Base-by-base conservation (phyloP, 2,797 vertebrate species). In the Octomys mimax region DNA sequence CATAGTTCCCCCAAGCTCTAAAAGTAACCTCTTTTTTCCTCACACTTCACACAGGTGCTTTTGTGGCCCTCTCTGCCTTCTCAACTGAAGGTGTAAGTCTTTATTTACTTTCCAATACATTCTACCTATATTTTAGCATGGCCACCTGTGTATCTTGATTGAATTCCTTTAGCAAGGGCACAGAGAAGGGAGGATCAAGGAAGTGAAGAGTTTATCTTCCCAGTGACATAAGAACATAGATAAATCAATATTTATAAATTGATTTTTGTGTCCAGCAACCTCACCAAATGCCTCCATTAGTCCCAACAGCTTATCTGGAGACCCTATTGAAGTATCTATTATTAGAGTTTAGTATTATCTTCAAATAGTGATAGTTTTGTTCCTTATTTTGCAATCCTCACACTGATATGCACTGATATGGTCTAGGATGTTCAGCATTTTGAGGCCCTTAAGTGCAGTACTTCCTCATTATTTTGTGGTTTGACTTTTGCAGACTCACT, bases 261-360 rank as follows among this genome's bases (percentile, higher is more conserved):
- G 66, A 13, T 49, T 89, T 94, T 90, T 92, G 28, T 92, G 71
- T 81, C 66, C 42, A 81, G 39, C 19, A 93, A 77, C 21, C 77
- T 92, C 81, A 77, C 14, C 28, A 62, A 61, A 87, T 22, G 42
- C 36, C 64, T 54, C 46, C 36, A 12, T 68, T 82, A 87, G 28
- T 68, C 92, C 70, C 36, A 62, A 70, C 21, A 92, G 46, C 33
- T 90, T 64, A 57, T 39, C 66, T 71, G 26, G 28, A 83, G 66
- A 52, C 6, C 49, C 61, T 61, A 9, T 21, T n/a, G 14, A 16
- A 66, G 33, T 26, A n/a, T 87, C 39, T n/a, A 21, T 49, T 52
- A 33, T 21, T 82, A 33, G 22, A 68, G 68, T 86, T 83, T 73
- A 70, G 46, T 11, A 82, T 36, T 57, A n/a, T n/a, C 87, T 52